Conservation (phyloP, 2,113 vertebrate species). For the Monarcha castaneiventris region DNA sequence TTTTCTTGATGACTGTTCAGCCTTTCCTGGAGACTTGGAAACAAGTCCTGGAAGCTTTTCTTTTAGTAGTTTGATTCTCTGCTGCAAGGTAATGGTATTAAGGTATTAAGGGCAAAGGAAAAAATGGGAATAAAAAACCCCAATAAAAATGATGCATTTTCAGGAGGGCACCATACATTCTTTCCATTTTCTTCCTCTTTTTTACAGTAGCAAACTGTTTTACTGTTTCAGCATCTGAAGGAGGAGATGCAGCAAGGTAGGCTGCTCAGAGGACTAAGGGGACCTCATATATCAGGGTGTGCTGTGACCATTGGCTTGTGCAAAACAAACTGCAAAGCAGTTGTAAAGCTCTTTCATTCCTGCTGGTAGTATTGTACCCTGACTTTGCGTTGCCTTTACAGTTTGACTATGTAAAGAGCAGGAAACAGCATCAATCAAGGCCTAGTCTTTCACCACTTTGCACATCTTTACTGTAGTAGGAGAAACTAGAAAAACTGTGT, state of each 20-base stretch:
- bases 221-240: not conserved
- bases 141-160: not conserved
- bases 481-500: not conserved
- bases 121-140: not conserved
- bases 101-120: not conserved
- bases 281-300: not conserved
- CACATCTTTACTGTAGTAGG: not conserved
- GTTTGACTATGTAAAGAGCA: not conserved
- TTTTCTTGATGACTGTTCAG: not conserved
- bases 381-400: not conserved
- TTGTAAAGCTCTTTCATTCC: not conserved
- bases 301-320: not conserved
- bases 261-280: not conserved
- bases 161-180: not conserved
- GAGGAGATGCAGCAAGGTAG: not conserved
- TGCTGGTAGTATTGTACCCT: not conserved
- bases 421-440: fast-evolving
- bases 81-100: not conserved
- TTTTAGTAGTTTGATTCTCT: not conserved
- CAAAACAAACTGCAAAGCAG: not conserved
- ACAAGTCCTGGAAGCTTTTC: not conserved
- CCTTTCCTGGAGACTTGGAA: not conserved
- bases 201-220: not conserved
- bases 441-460: not conserved
- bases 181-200: not conserved